Evolutionary conservation across 2,797 vertebrate species (phyloP).

Genomic region (Buphagus erythrorhynchus): DNA sequence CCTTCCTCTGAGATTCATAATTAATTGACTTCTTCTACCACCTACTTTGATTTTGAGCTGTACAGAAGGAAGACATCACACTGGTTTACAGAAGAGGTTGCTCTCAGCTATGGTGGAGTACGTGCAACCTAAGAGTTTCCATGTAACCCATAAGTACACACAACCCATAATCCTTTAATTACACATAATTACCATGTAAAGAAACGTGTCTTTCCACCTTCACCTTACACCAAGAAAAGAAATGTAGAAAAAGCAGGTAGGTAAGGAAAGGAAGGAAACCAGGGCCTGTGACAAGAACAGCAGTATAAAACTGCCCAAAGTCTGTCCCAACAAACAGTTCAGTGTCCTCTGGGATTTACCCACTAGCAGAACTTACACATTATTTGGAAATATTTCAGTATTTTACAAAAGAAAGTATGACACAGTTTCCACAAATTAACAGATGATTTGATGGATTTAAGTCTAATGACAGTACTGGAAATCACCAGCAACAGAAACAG

Average conservation of each 20-base stretch:
- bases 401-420: background rate
- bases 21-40: background rate
- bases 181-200: background rate
- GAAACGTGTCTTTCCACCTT: background rate
- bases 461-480: background rate
- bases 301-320: background rate
- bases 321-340: background rate
- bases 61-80: background rate
- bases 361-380: background rate
- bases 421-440: background rate
- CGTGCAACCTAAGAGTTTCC: background rate
- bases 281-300: background rate
- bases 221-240: background rate
- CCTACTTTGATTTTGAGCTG: background rate
- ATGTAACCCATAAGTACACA: rapidly evolving
- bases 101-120: background rate
- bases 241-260: background rate
- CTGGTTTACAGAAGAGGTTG: background rate
- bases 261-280: background rate
- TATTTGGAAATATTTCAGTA: background rate
- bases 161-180: background rate
- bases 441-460: background rate
- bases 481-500: background rate
- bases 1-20: background rate
- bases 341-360: background rate